Evolutionary conservation across 1,140 invertebrate genomes (phyloP).

Genomic region (Onthophagus taurus): DNA sequence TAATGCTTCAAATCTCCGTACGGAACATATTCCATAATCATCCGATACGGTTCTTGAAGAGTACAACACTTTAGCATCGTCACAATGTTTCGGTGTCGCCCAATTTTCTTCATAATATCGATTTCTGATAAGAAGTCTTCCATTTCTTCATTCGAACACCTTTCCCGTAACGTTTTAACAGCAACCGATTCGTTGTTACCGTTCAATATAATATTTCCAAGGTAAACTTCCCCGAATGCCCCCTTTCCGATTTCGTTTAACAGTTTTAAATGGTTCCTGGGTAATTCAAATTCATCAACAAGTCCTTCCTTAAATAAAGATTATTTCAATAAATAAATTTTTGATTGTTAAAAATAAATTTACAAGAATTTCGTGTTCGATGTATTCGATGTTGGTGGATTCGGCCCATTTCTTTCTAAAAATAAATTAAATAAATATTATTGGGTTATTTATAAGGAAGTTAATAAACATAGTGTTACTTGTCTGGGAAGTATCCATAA

Average conservation of each 20-base stretch:
- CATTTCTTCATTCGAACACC: slow-evolving; percentile 50
- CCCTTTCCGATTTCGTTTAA: slow-evolving; percentile 2
- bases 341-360: too few species aligned
- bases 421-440: too few species aligned
- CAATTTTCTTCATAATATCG: slow-evolving; percentile 66
- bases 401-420: too few species aligned
- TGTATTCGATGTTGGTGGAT: too few species aligned
- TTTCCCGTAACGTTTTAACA: slow-evolving; percentile 10
- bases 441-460: too few species aligned
- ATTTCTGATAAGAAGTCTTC: slow-evolving; percentile 68
- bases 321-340: too few species aligned
- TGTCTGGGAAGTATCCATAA: too few species aligned
- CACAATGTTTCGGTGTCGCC: slow-evolving; percentile 67
- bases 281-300: slow-evolving; percentile 1
- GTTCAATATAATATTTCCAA: not conserved
- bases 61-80: slow-evolving; percentile 71
- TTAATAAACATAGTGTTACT: too few species aligned
- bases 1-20: slow-evolving; percentile 61
- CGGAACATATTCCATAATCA: slow-evolving; percentile 72
- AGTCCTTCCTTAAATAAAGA: not conserved
- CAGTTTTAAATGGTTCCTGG: not conserved
- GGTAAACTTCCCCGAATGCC: slow-evolving; percentile 2
- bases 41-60: slow-evolving; percentile 51
- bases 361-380: too few species aligned
- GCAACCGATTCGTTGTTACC: not conserved